Percentiles rank a stretch among this genome's conserved stretches.
Evolutionary conservation across 2,888 invertebrate genomes (phyloP).

Genomic region (Gastrophysa polygoni): DNA sequence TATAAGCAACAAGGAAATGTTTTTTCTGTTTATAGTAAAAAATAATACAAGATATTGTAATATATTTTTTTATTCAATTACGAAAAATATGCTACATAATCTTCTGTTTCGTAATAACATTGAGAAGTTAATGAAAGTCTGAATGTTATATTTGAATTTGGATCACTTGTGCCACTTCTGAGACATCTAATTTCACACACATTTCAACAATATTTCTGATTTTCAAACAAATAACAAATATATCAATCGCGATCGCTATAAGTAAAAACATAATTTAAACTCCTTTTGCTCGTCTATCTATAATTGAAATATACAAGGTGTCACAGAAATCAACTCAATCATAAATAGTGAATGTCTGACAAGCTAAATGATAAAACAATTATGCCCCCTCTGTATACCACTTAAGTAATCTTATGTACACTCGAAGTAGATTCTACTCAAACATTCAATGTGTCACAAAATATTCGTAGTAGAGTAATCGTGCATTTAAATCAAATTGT

Average conservation of each 20-base stretch:
- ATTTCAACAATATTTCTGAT: constrained; percentile 42
- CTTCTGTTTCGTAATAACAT: constrained; percentile 49
- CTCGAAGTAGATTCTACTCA: constrained; percentile 23
- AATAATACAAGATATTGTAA: constrained; percentile 22
- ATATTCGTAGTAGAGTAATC: constrained; percentile 15
- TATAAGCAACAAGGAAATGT: too few relatives aligned
- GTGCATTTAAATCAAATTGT: constrained; percentile 18
- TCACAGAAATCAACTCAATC: constrained; percentile 20
- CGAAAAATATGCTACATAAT: constrained; percentile 57
- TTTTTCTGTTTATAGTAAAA: too few relatives aligned
- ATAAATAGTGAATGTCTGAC: constrained; percentile 30
- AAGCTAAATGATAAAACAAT: constrained; percentile 30
- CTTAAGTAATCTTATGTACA: constrained; percentile 24
- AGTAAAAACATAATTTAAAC: constrained; percentile 37
- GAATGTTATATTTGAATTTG: constrained; percentile 38
- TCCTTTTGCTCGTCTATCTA: constrained; percentile 26
- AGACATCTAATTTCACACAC: constrained; percentile 46
- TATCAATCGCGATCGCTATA: constrained; percentile 29
- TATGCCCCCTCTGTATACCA: constrained; percentile 26
- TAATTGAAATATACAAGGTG: constrained; percentile 26
- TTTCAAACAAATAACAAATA: constrained; percentile 45
- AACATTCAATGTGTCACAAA: constrained; percentile 27
- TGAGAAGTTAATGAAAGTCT: constrained; percentile 46
- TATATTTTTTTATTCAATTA: constrained; percentile 53
- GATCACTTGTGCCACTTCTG: constrained; percentile 45